phyloP scores from a whole-genome alignment of 2,113 vertebrate species.

The Neodontobutis hainanensis region DNA sequence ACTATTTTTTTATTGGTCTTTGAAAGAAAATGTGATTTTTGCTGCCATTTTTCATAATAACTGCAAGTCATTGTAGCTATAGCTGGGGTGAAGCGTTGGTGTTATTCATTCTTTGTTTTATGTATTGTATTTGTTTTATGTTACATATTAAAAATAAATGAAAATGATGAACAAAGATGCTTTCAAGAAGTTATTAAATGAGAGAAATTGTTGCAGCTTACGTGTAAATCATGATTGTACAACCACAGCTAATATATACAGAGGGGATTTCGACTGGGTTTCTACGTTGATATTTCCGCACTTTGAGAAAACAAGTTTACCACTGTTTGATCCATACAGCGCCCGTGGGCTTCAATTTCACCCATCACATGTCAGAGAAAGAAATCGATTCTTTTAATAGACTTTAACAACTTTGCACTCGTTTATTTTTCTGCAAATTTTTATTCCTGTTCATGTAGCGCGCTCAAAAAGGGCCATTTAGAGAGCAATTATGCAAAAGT shows the following conservation, averaged over 20 bases:
- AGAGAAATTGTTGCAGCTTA: neutral
- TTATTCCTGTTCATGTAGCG: neutral
- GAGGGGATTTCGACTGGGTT: slow-evolving; percentile 1
- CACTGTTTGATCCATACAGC: neutral
- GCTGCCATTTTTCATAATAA: slow-evolving; percentile 28
- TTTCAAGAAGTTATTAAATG: slow-evolving; percentile 3
- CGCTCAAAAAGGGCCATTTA: neutral
- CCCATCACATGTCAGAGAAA: slow-evolving; percentile 1
- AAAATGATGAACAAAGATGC: slow-evolving; percentile 33
- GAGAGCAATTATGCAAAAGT: neutral
- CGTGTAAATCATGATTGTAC: slow-evolving; percentile 9
- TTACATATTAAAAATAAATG: slow-evolving; percentile 47
- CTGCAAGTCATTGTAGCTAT: slow-evolving; percentile 31
- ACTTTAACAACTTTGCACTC: neutral
- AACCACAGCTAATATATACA: neutral
- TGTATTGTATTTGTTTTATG: slow-evolving; percentile 58
- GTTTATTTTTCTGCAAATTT: neutral
- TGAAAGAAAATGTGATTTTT: slow-evolving; percentile 15
- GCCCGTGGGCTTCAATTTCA: neutral
- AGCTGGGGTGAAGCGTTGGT: slow-evolving; percentile 32
- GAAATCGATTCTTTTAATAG: neutral
- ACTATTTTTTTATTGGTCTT: neutral
- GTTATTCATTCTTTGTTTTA: slow-evolving; percentile 35
- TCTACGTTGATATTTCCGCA: neutral
- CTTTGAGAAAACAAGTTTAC: neutral